These are phyloP conservation scores for Chaitophorus viminalis DNA, from an alignment of 2,888 invertebrate genomes.

Conservation along the genomic window DNA sequence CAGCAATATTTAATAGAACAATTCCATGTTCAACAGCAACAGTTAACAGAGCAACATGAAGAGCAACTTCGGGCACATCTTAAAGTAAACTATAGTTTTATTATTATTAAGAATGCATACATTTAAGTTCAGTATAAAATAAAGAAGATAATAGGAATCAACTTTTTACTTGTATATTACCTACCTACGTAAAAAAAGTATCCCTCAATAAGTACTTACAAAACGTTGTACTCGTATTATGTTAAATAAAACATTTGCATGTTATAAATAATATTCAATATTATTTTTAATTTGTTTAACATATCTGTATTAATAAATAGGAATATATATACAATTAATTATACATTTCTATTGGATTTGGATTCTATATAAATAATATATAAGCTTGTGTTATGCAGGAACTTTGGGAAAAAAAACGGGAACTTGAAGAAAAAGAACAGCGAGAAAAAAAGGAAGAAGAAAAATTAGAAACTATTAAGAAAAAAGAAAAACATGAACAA, in stretches of 20 bases:
- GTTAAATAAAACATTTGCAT: background rate
- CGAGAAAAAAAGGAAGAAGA: conserved; percentile 82
- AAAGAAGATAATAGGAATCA: no score
- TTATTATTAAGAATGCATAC: background rate
- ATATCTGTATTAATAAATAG: background rate
- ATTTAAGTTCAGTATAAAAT: no score
- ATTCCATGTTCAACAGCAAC: conserved; percentile 91
- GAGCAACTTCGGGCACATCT: conserved; percentile 88
- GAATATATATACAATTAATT: conserved; percentile 2
- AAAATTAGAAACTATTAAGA: conserved; percentile 84
- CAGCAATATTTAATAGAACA: conserved; percentile 90
- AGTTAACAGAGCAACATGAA: conserved; percentile 89
- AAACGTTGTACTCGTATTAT: background rate
- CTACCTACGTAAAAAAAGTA: background rate
- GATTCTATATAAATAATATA: conserved; percentile 22
- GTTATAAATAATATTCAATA: no score
- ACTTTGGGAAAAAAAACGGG: conserved; percentile 89
- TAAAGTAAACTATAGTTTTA: conserved; percentile 73
- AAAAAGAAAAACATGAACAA: conserved; percentile 94
- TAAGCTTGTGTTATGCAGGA: conserved; percentile 60
- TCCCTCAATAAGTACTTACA: background rate
- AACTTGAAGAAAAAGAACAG: conserved; percentile 78
- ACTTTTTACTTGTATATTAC: background rate
- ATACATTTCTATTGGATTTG: background rate
- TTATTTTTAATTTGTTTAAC: no score